Evolutionary conservation across 1,140 invertebrate genomes (phyloP).

Genomic region (Drosophila nasuta): DNA sequence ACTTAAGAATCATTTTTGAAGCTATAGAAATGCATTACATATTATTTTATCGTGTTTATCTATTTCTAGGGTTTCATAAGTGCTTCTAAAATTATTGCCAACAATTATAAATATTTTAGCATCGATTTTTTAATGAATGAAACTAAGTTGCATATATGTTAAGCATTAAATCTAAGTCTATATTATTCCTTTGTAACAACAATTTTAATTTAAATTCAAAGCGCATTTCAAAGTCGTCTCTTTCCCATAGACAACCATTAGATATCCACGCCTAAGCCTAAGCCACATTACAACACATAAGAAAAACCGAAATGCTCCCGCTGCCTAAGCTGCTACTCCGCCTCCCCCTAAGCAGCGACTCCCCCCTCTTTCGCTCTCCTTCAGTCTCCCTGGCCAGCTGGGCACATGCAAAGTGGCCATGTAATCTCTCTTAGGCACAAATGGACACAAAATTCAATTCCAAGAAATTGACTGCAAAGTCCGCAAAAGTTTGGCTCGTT

Average conservation of each 20-base stretch:
- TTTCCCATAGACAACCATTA: neutral
- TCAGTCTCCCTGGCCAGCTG: constrained; percentile 7
- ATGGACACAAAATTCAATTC: constrained; percentile 76
- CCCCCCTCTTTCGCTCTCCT: neutral
- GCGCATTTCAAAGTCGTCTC: neutral
- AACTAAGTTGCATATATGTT: too few species aligned
- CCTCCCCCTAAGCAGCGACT: too few species aligned
- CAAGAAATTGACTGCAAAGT: constrained; percentile 79
- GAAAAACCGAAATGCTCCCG: constrained; percentile 19
- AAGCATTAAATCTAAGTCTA: too few species aligned
- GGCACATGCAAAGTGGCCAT: constrained; percentile 59
- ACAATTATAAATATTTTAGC: too few species aligned
- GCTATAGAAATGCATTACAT: too few species aligned
- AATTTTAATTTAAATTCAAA: neutral
- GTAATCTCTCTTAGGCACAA: constrained; percentile 51
- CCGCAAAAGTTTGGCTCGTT: constrained; percentile 39
- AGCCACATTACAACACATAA: constrained; percentile 41
- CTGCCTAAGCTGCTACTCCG: neutral
- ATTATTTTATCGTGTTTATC: too few species aligned
- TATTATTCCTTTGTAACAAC: too few species aligned
- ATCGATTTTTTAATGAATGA: too few species aligned
- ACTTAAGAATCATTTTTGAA: too few species aligned
- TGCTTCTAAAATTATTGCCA: too few species aligned
- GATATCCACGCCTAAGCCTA: constrained; percentile 33
- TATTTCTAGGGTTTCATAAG: too few species aligned